These are phyloP conservation scores for Macrophya alboannulata DNA, from an alignment of 2,888 invertebrate species.

Conservation along the genomic window DNA sequence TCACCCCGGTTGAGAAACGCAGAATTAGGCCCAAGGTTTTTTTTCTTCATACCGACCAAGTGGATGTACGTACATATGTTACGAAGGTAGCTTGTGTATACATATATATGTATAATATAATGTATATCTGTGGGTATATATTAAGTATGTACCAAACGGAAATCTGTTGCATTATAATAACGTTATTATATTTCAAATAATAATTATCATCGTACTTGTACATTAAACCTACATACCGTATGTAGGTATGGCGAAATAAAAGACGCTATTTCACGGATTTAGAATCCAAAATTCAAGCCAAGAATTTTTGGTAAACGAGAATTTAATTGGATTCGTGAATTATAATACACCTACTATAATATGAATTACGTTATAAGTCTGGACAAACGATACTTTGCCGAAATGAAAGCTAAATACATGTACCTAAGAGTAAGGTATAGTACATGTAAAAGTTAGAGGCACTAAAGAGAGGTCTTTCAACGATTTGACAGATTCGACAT, in stretches of 20 bases:
- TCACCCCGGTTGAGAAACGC: conserved; percentile 52
- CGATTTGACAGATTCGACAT: too few relatives aligned
- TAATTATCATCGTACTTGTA: not conserved
- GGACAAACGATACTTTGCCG: not conserved
- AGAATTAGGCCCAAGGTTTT: conserved; percentile 49
- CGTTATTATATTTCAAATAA: not conserved
- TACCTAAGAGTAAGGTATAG: too few relatives aligned
- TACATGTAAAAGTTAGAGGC: too few relatives aligned
- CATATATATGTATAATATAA: not conserved
- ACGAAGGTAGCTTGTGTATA: not conserved
- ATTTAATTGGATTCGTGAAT: conserved; percentile 10
- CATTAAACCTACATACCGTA: not conserved
- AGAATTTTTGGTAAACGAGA: not conserved
- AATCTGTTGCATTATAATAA: conserved; percentile 1
- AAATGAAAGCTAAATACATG: not conserved
- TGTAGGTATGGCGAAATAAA: conserved; percentile 27
- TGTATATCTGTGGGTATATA: too few relatives aligned
- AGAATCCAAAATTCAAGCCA: not conserved
- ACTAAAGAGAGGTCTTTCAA: too few relatives aligned
- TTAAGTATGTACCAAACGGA: not conserved
- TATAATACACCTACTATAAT: not conserved
- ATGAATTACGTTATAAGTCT: not conserved
- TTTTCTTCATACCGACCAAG: not conserved
- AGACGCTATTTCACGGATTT: conserved; percentile 38
- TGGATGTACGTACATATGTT: not conserved